These are phyloP conservation scores for Drosophila atripex DNA, from an alignment of 2,888 invertebrate genomes.

Conservation along the genomic window DNA sequence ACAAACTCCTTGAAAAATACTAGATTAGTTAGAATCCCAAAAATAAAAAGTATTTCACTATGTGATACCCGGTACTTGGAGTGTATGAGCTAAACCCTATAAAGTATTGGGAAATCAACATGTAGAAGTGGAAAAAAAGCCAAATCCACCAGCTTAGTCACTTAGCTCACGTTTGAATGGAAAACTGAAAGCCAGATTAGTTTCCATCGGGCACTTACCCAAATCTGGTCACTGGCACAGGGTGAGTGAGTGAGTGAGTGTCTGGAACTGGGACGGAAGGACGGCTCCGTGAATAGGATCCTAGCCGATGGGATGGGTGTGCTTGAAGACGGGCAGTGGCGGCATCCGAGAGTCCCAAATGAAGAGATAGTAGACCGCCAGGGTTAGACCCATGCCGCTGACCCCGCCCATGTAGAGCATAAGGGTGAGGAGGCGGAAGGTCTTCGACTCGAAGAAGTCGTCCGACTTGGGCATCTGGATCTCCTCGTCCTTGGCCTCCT, in stretches of 20 bases:
- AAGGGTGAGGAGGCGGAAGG: slow-evolving; percentile 80
- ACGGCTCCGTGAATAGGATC: background rate
- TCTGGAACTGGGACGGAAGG: background rate
- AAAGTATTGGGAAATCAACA: background rate
- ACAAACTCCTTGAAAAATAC: no score
- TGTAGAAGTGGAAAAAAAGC: background rate
- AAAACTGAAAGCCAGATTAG: slow-evolving; percentile 1
- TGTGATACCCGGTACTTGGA: background rate
- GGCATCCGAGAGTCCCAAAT: slow-evolving; percentile 83
- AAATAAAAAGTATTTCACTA: background rate
- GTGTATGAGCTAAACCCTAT: no score
- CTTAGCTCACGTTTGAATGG: background rate
- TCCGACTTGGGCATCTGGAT: slow-evolving; percentile 73
- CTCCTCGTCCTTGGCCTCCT: slow-evolving; percentile 75
- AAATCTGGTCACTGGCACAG: slow-evolving; percentile 27
- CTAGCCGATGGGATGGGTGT: slow-evolving; percentile 81
- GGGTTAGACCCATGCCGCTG: slow-evolving; percentile 80
- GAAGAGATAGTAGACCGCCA: slow-evolving; percentile 82
- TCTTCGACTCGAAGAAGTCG: slow-evolving; percentile 81
- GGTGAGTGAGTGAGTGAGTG: background rate
- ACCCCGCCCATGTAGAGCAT: slow-evolving; percentile 81
- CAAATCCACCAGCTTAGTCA: background rate
- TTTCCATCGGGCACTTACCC: slow-evolving; percentile 48
- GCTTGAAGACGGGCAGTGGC: slow-evolving; percentile 81
- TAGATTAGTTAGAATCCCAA: no score